Conservation (phyloP, 2,113 vertebrate species). For the Nibea coibor region DNA sequence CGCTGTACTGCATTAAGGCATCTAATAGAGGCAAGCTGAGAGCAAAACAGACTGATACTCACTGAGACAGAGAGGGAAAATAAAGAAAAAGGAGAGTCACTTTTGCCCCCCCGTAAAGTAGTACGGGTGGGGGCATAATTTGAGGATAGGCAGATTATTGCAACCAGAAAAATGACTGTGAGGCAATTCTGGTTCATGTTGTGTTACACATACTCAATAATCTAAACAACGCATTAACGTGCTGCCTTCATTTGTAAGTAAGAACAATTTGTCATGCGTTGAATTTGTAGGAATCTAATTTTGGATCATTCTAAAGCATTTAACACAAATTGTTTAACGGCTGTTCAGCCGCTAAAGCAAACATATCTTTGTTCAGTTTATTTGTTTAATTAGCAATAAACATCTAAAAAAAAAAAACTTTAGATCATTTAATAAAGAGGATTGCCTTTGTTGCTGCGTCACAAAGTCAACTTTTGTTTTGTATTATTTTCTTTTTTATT, state of each 20-base stretch:
- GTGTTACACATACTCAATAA: conserved; percentile 70
- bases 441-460: conserved; percentile 7
- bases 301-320: conserved; percentile 67
- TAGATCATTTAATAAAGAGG: conserved; percentile 25
- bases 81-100: conserved; percentile 54
- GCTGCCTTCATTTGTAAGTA: conserved; percentile 71
- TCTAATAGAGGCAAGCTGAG: conserved; percentile 73
- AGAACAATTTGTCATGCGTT: conserved; percentile 73
- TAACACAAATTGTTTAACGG: conserved; percentile 58
- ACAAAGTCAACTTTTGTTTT: conserved; percentile 42
- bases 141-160: conserved; percentile 75
- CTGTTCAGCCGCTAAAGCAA: conserved; percentile 31
- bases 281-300: conserved; percentile 72
- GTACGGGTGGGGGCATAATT: conserved; percentile 58
- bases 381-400: neutral
- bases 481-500: conserved; percentile 20
- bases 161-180: conserved; percentile 75
- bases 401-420: conserved; percentile 16
- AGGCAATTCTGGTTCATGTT: conserved; percentile 78
- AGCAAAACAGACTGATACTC: conserved; percentile 54
- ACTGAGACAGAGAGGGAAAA: conserved; percentile 55
- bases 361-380: conserved; percentile 28
- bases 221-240: conserved; percentile 79
- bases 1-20: conserved; percentile 76
- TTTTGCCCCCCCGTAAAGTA: conserved; percentile 47